phyloP scores from a whole-genome alignment of 2,797 vertebrate genomes.

The Emydoidea blandingii region DNA sequence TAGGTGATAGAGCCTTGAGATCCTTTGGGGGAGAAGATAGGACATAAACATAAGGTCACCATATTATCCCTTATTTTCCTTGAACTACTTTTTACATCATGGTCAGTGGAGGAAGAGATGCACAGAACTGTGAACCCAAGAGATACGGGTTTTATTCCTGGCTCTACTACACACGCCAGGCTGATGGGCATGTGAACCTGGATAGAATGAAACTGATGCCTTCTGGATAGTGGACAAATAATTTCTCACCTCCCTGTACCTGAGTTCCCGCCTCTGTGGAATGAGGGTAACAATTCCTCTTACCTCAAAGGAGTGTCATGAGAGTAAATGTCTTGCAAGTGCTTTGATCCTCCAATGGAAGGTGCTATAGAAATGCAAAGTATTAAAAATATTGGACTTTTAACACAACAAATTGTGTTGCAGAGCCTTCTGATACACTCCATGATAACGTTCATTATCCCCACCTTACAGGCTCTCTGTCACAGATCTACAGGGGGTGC shows the following conservation, averaged over 20 bases:
- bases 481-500: rapidly evolving
- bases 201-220: neutral
- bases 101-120: neutral
- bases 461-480: neutral
- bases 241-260: neutral
- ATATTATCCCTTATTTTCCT: neutral
- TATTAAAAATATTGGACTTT: neutral
- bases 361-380: neutral
- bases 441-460: neutral
- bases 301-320: neutral
- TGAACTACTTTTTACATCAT: neutral
- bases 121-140: neutral
- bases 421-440: neutral
- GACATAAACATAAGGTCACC: neutral
- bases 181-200: neutral
- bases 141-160: neutral
- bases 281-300: neutral
- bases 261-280: neutral
- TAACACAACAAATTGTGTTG: neutral
- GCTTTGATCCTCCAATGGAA: neutral
- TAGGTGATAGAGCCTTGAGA: neutral
- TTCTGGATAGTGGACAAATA: neutral
- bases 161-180: neutral
- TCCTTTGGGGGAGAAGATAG: neutral
- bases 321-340: neutral